Percentiles rank a stretch among this genome's conserved stretches.
These are phyloP conservation scores for Astyanax mexicanus DNA, from an alignment of 2,797 vertebrate genomes.

Conservation along the genomic window DNA sequence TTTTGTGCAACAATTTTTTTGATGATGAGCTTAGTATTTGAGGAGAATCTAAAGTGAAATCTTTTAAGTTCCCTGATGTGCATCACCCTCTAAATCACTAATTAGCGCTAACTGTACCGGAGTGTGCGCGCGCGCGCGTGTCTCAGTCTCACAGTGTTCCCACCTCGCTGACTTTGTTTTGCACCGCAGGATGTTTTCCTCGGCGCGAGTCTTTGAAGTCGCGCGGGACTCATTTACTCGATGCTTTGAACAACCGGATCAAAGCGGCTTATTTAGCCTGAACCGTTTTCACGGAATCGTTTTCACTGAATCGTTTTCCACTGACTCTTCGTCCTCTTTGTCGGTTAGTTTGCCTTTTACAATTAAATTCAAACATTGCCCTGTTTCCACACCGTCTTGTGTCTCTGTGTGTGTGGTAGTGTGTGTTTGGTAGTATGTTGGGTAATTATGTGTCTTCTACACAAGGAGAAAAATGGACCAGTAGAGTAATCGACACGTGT, in stretches of 20 bases:
- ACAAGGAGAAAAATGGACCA: background rate
- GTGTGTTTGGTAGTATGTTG: background rate
- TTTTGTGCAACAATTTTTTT: no score
- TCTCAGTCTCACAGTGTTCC: background rate
- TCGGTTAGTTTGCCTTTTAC: background rate
- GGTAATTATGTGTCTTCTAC: background rate
- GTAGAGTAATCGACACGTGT: no score
- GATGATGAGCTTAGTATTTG: no score
- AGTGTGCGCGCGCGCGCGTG: background rate
- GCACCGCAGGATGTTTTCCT: slow-evolving; percentile 32
- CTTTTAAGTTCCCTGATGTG: background rate
- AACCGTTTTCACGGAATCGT: background rate
- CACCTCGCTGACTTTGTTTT: slow-evolving; percentile 3
- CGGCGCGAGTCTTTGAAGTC: background rate
- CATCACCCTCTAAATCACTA: background rate
- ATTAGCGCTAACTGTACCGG: background rate
- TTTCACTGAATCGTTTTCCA: background rate
- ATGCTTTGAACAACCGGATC: slow-evolving; percentile 19
- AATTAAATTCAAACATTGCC: background rate
- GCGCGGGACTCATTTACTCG: slow-evolving; percentile 39
- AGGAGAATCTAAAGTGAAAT: no score
- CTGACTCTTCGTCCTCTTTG: background rate
- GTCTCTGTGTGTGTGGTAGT: background rate
- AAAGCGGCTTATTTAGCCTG: background rate
- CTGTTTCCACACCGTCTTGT: background rate